Evolutionary conservation across 2,888 invertebrate genomes (phyloP), one percentile per base, ranked within the genome.

Genomic region (Amphiduros pacificus): DNA sequence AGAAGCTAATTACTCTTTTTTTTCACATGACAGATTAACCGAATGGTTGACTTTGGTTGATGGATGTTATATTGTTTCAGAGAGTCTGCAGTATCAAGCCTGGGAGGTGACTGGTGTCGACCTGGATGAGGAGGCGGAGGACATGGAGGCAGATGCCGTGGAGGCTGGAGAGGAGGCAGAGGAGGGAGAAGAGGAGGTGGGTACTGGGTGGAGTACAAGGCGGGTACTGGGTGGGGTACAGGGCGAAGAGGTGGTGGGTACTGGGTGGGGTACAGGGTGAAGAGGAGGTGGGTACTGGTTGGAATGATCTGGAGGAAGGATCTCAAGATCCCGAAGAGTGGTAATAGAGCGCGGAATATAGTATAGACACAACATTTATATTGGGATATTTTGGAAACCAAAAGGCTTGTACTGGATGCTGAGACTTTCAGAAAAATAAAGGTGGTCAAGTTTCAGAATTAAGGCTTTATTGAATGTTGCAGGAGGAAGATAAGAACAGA

Each of bases 61-160:
- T n/a, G n/a, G n/a, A n/a, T n/a, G n/a, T n/a, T n/a, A n/a, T n/a
- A n/a, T n/a, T n/a, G n/a, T n/a, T n/a, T n/a, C 69, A 79, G 79
- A 71, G 60, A 69, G 61, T 32, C 72, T 74, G 49, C 66, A 71
- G 60, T 77, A 80, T 60, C 62, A 66, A 32, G 75, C 70, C 14
- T 77, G 76, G 77, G 80, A 80, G 67, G 69, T 74, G 59, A 64
- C 74, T n/a, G 76, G 75, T 26, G 71, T 70, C 60, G 82, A 82
- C 67, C 62, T 78, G 20, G 82, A 82, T 65, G 81, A 82, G 61
- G 81, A 81, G 60, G 82, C 80, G 52, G 77, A 79, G 61, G 80
- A 80, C 64, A 70, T 71, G 60, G 75, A 75, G 56, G 74, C 71
- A 53, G 72, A 69, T n/a, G 73, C 60, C n/a, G 75, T 73, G 31